phyloP scores from a whole-genome alignment of 2,797 vertebrate species.

The Sarcoramphus papa region DNA sequence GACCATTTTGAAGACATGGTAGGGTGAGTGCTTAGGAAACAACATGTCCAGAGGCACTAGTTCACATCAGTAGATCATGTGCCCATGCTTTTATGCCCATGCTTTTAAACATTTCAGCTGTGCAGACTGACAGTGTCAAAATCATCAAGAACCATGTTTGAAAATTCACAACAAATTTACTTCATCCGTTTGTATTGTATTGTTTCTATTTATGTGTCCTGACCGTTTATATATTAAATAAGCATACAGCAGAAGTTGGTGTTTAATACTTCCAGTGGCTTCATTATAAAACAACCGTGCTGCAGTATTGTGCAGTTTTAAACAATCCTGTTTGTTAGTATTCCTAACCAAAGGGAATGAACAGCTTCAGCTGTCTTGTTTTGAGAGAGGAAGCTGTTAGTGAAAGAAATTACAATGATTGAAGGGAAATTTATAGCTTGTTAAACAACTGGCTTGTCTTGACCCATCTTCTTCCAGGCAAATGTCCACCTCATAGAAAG shows the following conservation, averaged over 20 bases:
- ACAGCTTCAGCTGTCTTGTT: neutral
- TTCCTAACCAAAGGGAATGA: neutral
- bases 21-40: neutral
- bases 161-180: neutral
- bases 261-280: neutral
- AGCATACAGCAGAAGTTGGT: neutral
- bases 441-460: neutral
- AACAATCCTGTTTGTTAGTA: neutral
- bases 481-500: neutral
- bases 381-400: neutral
- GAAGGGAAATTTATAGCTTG: neutral
- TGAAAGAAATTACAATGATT: neutral
- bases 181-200: neutral
- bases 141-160: neutral
- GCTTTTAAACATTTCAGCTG: conserved; percentile 8
- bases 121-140: conserved; percentile 7
- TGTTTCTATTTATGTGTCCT: neutral
- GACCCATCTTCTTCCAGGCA: neutral
- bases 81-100: conserved; percentile 7
- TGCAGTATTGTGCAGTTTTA: neutral
- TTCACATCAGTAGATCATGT: neutral
- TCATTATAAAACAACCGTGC: neutral
- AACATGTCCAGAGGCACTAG: neutral
- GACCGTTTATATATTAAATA: neutral
- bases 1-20: neutral